These are phyloP conservation scores for Actinostola sp. DNA, from an alignment of 92 coral and sea anemone species.

Conservation along the genomic window DNA sequence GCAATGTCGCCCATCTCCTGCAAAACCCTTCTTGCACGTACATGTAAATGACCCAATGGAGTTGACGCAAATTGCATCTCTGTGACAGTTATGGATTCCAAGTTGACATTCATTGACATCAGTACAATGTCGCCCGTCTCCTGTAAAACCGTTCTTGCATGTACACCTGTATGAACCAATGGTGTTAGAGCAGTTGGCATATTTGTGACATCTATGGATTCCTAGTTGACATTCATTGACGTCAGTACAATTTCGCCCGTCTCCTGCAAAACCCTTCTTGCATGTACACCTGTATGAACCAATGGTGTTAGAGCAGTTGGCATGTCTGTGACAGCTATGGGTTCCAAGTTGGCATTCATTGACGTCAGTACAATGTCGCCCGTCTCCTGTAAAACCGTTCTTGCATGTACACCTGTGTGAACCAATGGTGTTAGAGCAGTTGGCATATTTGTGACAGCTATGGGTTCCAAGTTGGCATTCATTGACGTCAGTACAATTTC, in stretches of 20 bases:
- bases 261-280: conserved; percentile 23
- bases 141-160: conserved; percentile 20
- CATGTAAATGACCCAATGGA: conserved; percentile 13
- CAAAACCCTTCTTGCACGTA: conserved; percentile 11
- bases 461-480: too few relatives aligned
- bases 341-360: conserved; percentile 6
- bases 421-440: conserved; percentile 24
- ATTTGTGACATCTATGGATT: neutral
- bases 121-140: conserved; percentile 4
- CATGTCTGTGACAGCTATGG: conserved; percentile 24
- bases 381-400: conserved; percentile 11
- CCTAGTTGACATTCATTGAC: conserved; percentile 9
- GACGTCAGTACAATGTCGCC: neutral
- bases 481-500: too few relatives aligned
- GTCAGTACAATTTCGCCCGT: conserved; percentile 22
- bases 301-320: conserved; percentile 12
- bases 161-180: conserved; percentile 17
- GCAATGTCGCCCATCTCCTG: conserved; percentile 15
- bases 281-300: conserved; percentile 26
- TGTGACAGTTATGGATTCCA: neutral
- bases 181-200: conserved; percentile 15
- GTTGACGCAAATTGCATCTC: conserved; percentile 2
- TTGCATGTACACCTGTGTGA: conserved; percentile 25
- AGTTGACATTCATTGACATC: conserved; percentile 18
- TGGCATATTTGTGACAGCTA: too few relatives aligned